Percentiles rank a stretch among this genome's conserved stretches.
Conservation (phyloP, 2,888 invertebrate genomes). For the Harpagoxenus sublaevis region DNA sequence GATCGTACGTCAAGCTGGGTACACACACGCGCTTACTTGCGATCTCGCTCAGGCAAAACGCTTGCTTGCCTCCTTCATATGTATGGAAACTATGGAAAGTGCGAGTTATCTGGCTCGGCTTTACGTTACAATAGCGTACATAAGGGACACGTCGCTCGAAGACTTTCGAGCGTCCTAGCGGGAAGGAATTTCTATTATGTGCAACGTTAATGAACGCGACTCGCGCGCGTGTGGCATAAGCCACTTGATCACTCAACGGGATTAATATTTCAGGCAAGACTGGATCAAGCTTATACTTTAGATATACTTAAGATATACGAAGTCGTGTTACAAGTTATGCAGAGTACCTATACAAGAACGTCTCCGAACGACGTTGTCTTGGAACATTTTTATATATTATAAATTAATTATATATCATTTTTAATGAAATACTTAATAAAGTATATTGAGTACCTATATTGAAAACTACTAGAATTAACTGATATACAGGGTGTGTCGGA, state of each 20-base stretch:
- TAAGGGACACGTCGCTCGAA: constrained; percentile 5
- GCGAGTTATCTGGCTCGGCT: constrained; percentile 11
- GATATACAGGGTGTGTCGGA: no score
- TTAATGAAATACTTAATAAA: neutral
- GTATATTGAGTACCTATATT: neutral
- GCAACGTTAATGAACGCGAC: constrained; percentile 21
- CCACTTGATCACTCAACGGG: constrained; percentile 9
- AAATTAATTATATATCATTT: neutral
- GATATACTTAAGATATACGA: neutral
- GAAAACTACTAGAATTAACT: neutral
- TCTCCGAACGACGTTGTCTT: neutral
- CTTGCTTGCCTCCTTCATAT: constrained; percentile 35
- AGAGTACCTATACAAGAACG: neutral
- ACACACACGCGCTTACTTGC: constrained; percentile 54
- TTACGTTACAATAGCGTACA: constrained; percentile 14
- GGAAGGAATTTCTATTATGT: constrained; percentile 39
- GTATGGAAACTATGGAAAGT: constrained; percentile 37
- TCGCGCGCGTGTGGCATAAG: neutral
- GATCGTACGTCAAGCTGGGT: constrained; percentile 60
- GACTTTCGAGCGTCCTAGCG: constrained; percentile 36
- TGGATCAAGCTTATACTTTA: neutral
- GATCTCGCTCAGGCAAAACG: constrained; percentile 48
- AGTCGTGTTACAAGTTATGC: neutral
- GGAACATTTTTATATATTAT: neutral
- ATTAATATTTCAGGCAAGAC: constrained; percentile 16